Evolutionary conservation across 2,797 vertebrate genomes (phyloP).

Genomic region (Arctocebus calabarensis): DNA sequence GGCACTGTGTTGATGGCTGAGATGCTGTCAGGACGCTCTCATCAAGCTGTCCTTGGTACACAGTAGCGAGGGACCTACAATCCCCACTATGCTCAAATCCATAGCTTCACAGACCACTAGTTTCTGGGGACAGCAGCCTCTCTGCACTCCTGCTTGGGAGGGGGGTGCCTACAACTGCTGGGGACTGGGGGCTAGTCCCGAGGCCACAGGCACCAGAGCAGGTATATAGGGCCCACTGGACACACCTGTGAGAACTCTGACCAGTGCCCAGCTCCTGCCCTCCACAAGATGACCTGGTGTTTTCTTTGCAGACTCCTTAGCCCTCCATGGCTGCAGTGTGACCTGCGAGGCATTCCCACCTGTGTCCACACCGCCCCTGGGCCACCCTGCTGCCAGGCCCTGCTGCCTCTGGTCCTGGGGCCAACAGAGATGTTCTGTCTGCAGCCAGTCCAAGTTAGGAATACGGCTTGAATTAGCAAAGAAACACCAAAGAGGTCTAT

Average conservation of each 20-base stretch:
- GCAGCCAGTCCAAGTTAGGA: not conserved
- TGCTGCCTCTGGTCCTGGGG: not conserved
- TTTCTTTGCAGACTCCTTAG: not conserved
- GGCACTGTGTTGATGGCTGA: not conserved
- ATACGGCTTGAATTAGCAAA: not conserved
- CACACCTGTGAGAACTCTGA: no score
- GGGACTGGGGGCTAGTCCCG: not conserved
- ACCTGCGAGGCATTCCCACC: not conserved
- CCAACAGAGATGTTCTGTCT: not conserved
- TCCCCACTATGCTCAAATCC: no score
- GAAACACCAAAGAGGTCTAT: not conserved
- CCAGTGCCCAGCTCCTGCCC: no score
- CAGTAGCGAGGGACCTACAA: not conserved
- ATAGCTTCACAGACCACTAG: not conserved
- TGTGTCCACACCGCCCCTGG: no score
- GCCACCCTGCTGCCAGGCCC: not conserved
- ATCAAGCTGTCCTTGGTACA: not conserved
- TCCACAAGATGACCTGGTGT: not conserved
- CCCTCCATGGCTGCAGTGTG: fast-evolving
- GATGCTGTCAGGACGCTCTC: not conserved
- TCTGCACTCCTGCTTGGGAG: no score
- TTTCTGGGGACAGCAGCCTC: not conserved
- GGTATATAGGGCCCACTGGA: not conserved
- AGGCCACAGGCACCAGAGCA: not conserved
- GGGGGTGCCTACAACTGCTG: no score